phyloP scores from a whole-genome alignment of 2,113 vertebrate species.

The Halcyon senegalensis region DNA sequence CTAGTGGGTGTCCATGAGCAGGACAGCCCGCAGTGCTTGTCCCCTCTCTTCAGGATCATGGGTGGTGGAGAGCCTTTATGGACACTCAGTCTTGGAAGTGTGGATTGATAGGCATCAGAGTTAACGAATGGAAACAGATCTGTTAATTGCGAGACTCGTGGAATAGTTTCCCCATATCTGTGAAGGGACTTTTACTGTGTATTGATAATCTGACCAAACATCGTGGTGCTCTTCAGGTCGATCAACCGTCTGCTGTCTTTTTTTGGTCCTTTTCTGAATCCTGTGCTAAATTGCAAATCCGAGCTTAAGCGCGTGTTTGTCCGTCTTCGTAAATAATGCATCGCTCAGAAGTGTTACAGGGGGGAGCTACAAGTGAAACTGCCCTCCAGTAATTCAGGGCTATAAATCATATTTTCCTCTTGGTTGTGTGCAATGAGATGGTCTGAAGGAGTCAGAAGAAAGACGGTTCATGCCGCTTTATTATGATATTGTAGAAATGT shows the following conservation, averaged over 20 bases:
- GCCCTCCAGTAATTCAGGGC: background rate
- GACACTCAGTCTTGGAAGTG: background rate
- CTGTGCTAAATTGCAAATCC: background rate
- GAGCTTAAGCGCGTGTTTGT: background rate
- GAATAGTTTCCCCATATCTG: background rate
- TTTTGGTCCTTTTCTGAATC: background rate
- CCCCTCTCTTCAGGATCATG: background rate
- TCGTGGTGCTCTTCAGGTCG: background rate
- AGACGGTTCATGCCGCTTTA: background rate
- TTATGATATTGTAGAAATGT: background rate
- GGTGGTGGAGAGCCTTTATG: background rate
- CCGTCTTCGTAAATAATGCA: conserved; percentile 23
- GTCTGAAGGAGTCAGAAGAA: background rate
- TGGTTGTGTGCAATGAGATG: background rate
- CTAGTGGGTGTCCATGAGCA: background rate
- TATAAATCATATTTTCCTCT: background rate
- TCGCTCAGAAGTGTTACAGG: background rate
- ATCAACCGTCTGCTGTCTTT: background rate
- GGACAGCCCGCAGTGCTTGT: background rate
- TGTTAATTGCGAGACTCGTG: background rate
- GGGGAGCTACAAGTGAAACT: conserved; percentile 5
- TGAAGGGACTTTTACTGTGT: background rate
- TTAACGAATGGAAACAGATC: background rate
- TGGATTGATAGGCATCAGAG: background rate
- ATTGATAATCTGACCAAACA: background rate